These are phyloP conservation scores for Drosophila pachea DNA, from an alignment of 1,140 invertebrate genomes.

Conservation along the genomic window DNA sequence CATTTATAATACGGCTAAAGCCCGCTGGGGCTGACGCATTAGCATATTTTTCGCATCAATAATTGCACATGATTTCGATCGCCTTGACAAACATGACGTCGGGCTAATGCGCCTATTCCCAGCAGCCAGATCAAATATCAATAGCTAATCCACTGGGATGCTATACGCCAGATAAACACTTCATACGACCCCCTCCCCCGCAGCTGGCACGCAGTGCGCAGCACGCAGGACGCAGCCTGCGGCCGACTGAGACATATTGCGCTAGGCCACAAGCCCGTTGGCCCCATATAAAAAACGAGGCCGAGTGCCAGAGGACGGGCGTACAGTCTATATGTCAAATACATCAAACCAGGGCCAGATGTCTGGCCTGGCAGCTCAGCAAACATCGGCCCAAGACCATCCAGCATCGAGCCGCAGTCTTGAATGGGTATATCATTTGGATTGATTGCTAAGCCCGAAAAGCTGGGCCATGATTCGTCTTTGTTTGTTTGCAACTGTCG, in stretches of 20 bases:
- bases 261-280: constrained; percentile 28
- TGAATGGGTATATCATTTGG: constrained; percentile 74
- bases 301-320: constrained; percentile 23
- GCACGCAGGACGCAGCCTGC: constrained; percentile 30
- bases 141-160: constrained; percentile 30
- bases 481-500: constrained; percentile 58
- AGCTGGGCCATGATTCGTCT: constrained; percentile 32
- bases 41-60: constrained; percentile 42
- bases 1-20: constrained; percentile 44
- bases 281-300: constrained; percentile 58
- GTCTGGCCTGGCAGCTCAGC: constrained; percentile 27
- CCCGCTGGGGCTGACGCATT: constrained; percentile 10
- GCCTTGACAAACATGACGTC: background rate
- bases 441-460: constrained; percentile 59
- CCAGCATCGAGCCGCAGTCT: constrained; percentile 45
- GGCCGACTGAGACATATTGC: constrained; percentile 70
- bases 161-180: constrained; percentile 2
- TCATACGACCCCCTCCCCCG: background rate
- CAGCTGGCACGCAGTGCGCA: too few species aligned
- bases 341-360: constrained; percentile 56
- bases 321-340: constrained; percentile 68
- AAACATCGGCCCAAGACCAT: constrained; percentile 39
- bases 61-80: constrained; percentile 34
- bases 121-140: constrained; percentile 27
- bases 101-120: background rate